These are phyloP conservation scores for Mechanitis mazaeus DNA, from an alignment of 2,888 invertebrate species.

Conservation along the genomic window DNA sequence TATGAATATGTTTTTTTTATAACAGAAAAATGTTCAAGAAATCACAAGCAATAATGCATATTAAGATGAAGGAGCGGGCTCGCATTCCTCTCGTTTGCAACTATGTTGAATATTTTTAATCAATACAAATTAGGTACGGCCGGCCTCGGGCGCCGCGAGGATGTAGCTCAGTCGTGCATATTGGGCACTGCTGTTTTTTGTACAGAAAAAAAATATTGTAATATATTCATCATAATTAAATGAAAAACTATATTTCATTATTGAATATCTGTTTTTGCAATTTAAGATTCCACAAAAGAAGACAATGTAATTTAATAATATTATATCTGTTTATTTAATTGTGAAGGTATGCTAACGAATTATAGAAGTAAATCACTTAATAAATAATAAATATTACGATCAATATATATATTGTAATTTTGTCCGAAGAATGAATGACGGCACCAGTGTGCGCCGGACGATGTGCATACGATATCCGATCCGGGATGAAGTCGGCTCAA, in stretches of 20 bases:
- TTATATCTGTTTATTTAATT: too few relatives aligned
- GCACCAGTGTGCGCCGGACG: slow-evolving; percentile 39
- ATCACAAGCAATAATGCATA: slow-evolving; percentile 54
- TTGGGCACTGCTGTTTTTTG: slow-evolving; percentile 22
- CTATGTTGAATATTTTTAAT: slow-evolving; percentile 77
- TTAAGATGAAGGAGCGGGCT: slow-evolving; percentile 33
- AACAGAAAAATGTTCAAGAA: slow-evolving; percentile 35
- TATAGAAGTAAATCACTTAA: not conserved
- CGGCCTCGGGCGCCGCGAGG: slow-evolving; percentile 51
- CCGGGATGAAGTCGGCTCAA: slow-evolving; percentile 62
- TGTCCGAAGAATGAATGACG: not conserved
- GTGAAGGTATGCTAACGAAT: too few relatives aligned
- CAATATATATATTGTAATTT: slow-evolving; percentile 9
- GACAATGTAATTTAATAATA: too few relatives aligned
- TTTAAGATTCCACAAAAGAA: too few relatives aligned
- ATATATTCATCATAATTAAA: not conserved
- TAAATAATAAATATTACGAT: not conserved
- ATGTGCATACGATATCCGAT: slow-evolving; percentile 56
- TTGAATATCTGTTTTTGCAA: too few relatives aligned
- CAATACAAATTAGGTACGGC: slow-evolving; percentile 74
- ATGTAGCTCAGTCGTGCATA: slow-evolving; percentile 41
- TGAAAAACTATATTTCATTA: too few relatives aligned
- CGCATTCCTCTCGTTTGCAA: slow-evolving; percentile 54
- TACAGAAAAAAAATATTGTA: slow-evolving; percentile 14
- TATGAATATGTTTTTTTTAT: not conserved